Percentiles rank a stretch among this genome's conserved stretches.
phyloP scores from a whole-genome alignment of 2,888 invertebrate species.

The Ectemnius lituratus region DNA sequence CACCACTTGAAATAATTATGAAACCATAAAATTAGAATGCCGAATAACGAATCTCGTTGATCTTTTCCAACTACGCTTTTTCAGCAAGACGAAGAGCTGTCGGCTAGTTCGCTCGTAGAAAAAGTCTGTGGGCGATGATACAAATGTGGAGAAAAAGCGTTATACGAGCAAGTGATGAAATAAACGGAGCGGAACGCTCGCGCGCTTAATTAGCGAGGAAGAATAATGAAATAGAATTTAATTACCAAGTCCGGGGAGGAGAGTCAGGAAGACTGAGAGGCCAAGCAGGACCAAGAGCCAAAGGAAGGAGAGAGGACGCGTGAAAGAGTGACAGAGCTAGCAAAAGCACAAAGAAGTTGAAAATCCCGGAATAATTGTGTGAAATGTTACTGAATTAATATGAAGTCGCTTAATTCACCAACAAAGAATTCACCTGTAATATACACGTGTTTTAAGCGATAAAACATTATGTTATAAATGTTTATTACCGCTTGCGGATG shows the following conservation, averaged over 20 bases:
- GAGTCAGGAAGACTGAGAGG: neutral
- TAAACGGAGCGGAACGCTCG: conserved; percentile 1
- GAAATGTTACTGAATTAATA: neutral
- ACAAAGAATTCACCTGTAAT: too few relatives aligned
- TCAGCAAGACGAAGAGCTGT: too few relatives aligned
- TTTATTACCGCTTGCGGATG: too few relatives aligned
- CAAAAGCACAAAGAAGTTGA: neutral
- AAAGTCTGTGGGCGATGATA: neutral
- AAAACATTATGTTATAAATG: too few relatives aligned
- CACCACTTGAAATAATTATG: too few relatives aligned
- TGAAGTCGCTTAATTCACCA: neutral
- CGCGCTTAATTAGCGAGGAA: conserved; percentile 4
- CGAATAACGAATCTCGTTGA: too few relatives aligned
- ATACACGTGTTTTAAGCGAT: too few relatives aligned
- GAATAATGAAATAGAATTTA: conserved; percentile 7
- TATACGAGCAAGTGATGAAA: neutral
- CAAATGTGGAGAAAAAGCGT: conserved; percentile 3
- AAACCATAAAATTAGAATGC: too few relatives aligned
- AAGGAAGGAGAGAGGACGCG: neutral
- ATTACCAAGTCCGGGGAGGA: neutral
- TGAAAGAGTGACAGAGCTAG: neutral
- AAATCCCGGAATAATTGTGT: conserved; percentile 1
- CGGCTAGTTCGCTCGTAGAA: too few relatives aligned
- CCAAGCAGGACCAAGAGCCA: neutral
- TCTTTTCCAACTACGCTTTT: too few relatives aligned